Conservation (phyloP, 2,113 vertebrate species). For the Oenanthe oenanthe region DNA sequence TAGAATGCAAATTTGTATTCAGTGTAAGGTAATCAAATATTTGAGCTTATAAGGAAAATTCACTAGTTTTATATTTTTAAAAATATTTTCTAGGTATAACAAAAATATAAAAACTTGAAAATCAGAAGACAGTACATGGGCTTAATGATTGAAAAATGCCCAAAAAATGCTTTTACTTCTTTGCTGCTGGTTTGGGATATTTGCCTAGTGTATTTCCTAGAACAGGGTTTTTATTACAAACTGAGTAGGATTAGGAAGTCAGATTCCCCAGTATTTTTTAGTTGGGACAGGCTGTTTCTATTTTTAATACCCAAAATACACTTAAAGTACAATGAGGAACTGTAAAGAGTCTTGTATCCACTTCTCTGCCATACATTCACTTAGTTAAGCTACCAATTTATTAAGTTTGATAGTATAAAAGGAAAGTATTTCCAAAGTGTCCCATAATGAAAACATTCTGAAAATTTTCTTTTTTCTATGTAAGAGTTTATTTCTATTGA, state of each 20-base stretch:
- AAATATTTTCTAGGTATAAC: neutral
- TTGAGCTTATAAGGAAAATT: neutral
- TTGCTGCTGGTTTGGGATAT: neutral
- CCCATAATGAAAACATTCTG: neutral
- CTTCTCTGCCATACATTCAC: neutral
- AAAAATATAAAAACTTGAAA: neutral
- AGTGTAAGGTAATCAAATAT: neutral
- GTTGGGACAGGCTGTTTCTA: neutral
- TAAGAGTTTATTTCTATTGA: neutral
- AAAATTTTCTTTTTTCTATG: fast-evolving
- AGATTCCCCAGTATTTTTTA: neutral
- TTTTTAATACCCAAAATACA: neutral
- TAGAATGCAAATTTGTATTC: neutral
- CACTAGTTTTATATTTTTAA: neutral
- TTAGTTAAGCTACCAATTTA: neutral
- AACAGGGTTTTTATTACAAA: neutral
- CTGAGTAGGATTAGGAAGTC: neutral
- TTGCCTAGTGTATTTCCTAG: neutral
- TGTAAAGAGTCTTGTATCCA: neutral
- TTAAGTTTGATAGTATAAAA: neutral
- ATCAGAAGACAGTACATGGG: neutral
- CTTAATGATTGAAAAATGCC: neutral
- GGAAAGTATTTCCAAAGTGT: neutral
- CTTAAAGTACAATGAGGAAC: neutral
- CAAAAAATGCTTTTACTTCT: neutral